Conservation (phyloP, 2,113 vertebrate species). For the Rhea pennata region DNA sequence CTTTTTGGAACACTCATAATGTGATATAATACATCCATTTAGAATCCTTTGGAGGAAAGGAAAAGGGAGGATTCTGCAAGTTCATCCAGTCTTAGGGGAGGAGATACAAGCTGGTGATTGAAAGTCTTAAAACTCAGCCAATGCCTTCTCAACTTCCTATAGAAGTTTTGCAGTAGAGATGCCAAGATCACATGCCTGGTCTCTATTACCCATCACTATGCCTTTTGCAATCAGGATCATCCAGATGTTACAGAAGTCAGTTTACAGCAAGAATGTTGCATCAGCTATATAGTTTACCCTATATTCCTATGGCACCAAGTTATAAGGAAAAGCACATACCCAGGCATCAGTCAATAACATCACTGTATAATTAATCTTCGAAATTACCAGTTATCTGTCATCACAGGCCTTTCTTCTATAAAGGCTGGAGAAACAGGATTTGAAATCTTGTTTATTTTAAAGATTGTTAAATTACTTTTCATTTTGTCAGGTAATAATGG, state of each 20-base stretch:
- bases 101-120: not conserved
- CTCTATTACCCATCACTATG: not conserved
- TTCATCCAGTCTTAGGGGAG: not conserved
- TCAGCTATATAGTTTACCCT: not conserved
- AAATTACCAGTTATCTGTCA: constrained; percentile 37
- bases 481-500: not conserved
- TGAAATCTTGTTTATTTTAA: not conserved
- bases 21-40: not conserved
- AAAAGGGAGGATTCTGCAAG: not conserved
- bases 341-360: not conserved
- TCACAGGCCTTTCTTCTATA: not conserved
- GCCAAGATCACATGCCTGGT: not conserved
- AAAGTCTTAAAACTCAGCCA: not conserved
- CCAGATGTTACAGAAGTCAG: not conserved
- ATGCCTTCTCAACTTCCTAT: not conserved
- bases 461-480: not conserved
- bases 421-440: not conserved
- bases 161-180: not conserved
- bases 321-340: constrained; percentile 17
- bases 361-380: constrained; percentile 15
- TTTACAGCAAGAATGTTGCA: not conserved
- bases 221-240: not conserved
- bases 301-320: constrained; percentile 15
- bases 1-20: not conserved
- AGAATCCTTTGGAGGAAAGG: not conserved